Percentiles rank a stretch among this genome's conserved stretches.
Conservation (phyloP, 2,113 vertebrate species). For the Corapipo altera region DNA sequence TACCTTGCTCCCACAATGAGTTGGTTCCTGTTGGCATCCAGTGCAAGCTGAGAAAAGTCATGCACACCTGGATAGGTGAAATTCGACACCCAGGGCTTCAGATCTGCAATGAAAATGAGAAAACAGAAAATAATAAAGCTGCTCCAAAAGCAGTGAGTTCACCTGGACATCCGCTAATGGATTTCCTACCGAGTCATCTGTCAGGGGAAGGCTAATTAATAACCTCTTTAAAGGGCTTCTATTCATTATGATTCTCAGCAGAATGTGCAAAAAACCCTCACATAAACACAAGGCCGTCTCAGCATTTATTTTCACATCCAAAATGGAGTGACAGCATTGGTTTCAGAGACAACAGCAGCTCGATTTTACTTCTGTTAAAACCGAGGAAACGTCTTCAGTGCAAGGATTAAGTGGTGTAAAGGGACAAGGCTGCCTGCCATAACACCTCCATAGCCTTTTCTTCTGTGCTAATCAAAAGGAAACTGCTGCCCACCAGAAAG, state of each 20-base stretch:
- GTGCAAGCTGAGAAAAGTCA: constrained; percentile 95
- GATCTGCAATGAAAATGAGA: constrained; percentile 75
- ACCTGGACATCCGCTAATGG: not conserved
- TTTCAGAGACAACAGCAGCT: not conserved
- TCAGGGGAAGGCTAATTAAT: constrained; percentile 44
- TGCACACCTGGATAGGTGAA: constrained; percentile 88
- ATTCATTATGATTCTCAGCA: not conserved
- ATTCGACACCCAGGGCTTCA: constrained; percentile 91
- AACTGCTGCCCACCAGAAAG: not conserved
- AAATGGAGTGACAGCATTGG: not conserved
- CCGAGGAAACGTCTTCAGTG: not conserved
- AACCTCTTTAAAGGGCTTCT: constrained; percentile 32
- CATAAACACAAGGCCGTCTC: not conserved
- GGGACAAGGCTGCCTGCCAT: not conserved
- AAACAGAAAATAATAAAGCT: constrained; percentile 40
- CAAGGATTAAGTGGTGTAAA: not conserved
- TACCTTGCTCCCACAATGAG: constrained; percentile 98
- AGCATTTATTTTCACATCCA: constrained; percentile 12
- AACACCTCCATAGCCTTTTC: not conserved
- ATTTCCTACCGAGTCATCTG: not conserved
- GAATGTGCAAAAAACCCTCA: not conserved
- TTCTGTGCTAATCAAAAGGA: not conserved
- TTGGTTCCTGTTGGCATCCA: constrained; percentile 95
- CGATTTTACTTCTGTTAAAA: not conserved
- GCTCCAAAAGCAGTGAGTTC: constrained; percentile 14